Evolutionary conservation across 2,888 invertebrate genomes (phyloP), one percentile per base, ranked within the genome.

Genomic region (Nudaria mundana): DNA sequence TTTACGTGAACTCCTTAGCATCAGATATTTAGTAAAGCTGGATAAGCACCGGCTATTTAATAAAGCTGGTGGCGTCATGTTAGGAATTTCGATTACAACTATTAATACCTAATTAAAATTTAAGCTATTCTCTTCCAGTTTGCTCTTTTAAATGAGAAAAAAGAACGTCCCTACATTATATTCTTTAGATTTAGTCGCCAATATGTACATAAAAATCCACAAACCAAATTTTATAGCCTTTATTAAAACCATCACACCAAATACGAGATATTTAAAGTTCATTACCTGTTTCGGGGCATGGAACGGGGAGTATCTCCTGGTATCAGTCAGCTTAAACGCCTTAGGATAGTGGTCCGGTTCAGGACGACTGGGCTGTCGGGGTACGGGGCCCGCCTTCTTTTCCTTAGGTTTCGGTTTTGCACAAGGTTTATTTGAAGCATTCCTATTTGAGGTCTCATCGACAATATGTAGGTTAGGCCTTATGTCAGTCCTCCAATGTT

Each of bases 221-320:
- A 12, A 40, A 54, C 26, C 57, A 26, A 46, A 34, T 38, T 53
- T 20, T 15, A 53, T 45, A 31, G 48, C 45, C 40, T 52, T 59
- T 34, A 51, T 51, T 24, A 54, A 23, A 13, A 54, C n/a, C 24
- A 15, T 40, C 13, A 59, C 23, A 30, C 43, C 37, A 14, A 56
- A 18, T 18, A 5, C 18, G 18, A 18, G 5, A 46, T 23, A 59
- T 52, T 7, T 48, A 26, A 44, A 52, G 26, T 58, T 43, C 10
- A 33, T 74, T 75, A 85, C 85, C 84, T 84, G 76, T 0, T 71
- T 71, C 3, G 71, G 68, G 25, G 26, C 67, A 52, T 83, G 72
- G 44, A 84, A 84, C 1, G 86, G 86, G 1, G 86, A 86, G 41
- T 81, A 85, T 34, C 51, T 71, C 32, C 84, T 60, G 1, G 52